Conservation (phyloP, 2,888 invertebrate genomes). For the Shargacucullia verbasci region DNA sequence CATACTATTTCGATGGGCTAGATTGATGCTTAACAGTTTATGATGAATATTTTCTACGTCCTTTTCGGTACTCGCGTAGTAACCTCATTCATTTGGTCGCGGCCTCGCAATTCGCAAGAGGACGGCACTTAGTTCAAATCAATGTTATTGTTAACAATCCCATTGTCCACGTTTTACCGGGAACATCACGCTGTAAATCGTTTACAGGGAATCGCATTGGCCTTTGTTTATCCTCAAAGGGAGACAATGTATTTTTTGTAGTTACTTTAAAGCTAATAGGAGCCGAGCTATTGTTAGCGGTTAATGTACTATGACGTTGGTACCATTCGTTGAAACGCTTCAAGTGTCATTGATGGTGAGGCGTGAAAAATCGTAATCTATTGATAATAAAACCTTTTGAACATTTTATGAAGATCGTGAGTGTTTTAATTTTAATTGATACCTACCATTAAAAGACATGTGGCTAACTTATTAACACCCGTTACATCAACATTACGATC, state of each 20-base stretch:
- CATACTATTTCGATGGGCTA: no score
- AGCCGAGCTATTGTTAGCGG: conserved; percentile 70
- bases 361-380: conserved; percentile 34
- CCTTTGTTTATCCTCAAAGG: conserved; percentile 77
- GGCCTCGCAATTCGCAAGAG: conserved; percentile 19
- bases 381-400: neutral
- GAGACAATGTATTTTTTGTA: conserved; percentile 75
- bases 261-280: conserved; percentile 67
- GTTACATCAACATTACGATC: no score
- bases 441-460: no score
- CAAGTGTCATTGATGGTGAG: conserved; percentile 47
- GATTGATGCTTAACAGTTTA: neutral
- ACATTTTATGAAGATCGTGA: no score
- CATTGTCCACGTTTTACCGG: conserved; percentile 79
- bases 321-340: conserved; percentile 58
- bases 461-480: no score
- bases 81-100: conserved; percentile 19
- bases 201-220: conserved; percentile 73
- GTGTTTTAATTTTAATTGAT: no score
- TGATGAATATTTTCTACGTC: conserved; percentile 1
- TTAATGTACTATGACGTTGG: conserved; percentile 64
- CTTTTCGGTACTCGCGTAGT: conserved; percentile 10
- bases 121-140: conserved; percentile 54
- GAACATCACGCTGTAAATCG: conserved; percentile 69
- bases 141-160: conserved; percentile 69